Conservation (phyloP, 2,888 invertebrate genomes). For the Hydrotaea diabolus region DNA sequence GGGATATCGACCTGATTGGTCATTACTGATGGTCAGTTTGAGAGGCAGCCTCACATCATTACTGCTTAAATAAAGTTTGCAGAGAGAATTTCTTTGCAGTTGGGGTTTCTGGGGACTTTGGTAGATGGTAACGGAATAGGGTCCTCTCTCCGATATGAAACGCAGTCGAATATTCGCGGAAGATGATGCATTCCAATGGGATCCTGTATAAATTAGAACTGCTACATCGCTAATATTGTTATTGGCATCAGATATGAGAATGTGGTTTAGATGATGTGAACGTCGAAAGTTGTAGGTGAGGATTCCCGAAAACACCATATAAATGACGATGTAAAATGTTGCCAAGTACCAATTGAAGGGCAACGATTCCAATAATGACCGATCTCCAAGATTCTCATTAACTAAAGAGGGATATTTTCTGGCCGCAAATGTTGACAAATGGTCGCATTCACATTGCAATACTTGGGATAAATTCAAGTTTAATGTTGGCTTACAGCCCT, state of each 20-base stretch:
- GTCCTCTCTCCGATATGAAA: constrained; percentile 53
- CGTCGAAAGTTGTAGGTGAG: constrained; percentile 33
- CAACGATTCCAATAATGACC: constrained; percentile 45
- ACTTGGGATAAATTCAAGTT: constrained; percentile 38
- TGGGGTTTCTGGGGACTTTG: constrained; percentile 51
- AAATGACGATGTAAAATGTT: constrained; percentile 37
- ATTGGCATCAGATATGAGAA: constrained; percentile 26
- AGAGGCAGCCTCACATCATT: constrained; percentile 33
- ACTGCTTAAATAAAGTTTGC: constrained; percentile 34
- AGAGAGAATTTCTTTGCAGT: constrained; percentile 57
- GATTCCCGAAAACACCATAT: neutral
- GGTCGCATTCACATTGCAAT: constrained; percentile 68
- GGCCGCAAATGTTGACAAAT: constrained; percentile 69
- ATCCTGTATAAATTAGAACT: constrained; percentile 70
- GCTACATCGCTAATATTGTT: neutral
- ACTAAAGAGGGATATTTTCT: constrained; percentile 56
- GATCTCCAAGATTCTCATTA: neutral
- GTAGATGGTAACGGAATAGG: constrained; percentile 56
- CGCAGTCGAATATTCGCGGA: constrained; percentile 69
- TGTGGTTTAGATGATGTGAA: neutral
- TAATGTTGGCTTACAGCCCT: constrained; percentile 64
- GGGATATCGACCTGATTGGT: constrained; percentile 71
- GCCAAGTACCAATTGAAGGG: constrained; percentile 63
- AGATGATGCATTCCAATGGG: constrained; percentile 68
- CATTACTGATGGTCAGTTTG: constrained; percentile 65